A percentile compares a stretch with the other conserved stretches of the same genome.
Evolutionary conservation across 2,797 vertebrate species (phyloP).

Genomic region (Amniataba percoides): DNA sequence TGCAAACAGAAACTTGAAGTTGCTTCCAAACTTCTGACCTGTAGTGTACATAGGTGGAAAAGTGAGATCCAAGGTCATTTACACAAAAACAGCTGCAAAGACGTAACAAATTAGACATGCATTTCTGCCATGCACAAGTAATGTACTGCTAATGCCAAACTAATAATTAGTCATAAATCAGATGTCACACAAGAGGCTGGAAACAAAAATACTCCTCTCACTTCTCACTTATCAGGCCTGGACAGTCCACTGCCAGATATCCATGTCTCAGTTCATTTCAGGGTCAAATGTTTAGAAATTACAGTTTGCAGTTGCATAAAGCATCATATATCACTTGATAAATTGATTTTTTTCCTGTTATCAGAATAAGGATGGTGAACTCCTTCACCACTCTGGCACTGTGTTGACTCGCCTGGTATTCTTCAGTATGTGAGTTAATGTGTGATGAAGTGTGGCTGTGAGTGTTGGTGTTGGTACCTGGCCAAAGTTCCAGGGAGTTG

Average conservation of each 20-base stretch:
- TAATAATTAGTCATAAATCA: constrained; percentile 1
- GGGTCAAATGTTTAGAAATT: background rate
- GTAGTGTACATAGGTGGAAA: background rate
- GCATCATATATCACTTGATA: constrained; percentile 1
- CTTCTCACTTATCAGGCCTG: constrained; percentile 11
- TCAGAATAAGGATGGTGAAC: constrained; percentile 5
- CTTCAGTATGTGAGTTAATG: background rate
- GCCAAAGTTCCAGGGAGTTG: constrained; percentile 93
- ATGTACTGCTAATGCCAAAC: background rate
- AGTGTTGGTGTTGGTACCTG: constrained; percentile 89
- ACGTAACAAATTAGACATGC: background rate
- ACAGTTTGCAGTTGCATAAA: constrained; percentile 1
- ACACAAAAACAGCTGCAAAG: constrained; percentile 25
- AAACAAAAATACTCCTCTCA: background rate
- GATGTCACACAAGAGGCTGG: constrained; percentile 5
- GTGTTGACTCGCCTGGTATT: background rate
- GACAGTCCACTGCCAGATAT: background rate
- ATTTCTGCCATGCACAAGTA: background rate
- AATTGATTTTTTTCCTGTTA: constrained; percentile 5
- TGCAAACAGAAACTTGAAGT: too few relatives aligned
- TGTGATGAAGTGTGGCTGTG: background rate
- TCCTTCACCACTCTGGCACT: constrained; percentile 24
- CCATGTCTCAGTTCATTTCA: background rate
- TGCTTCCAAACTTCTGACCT: too few relatives aligned
- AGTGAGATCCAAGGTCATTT: background rate